Conservation (phyloP, 2,113 vertebrate species). For the Ptilorrhoa leucosticta region DNA sequence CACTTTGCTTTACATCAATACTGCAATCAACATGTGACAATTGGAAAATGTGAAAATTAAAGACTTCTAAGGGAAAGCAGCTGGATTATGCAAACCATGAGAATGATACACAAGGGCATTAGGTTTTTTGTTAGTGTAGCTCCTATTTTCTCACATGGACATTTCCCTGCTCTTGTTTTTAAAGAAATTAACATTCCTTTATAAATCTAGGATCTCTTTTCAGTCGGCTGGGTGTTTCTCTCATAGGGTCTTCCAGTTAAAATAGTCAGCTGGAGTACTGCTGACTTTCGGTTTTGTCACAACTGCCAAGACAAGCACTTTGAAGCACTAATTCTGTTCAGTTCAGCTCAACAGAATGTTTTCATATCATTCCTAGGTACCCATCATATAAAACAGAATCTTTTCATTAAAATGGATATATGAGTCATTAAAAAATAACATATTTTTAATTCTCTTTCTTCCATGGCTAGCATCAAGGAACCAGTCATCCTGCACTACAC, state of each 20-base stretch:
- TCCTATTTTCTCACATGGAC: neutral
- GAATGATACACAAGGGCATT: neutral
- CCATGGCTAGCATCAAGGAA: neutral
- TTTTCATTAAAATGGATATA: neutral
- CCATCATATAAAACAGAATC: neutral
- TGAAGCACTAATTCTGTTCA: neutral
- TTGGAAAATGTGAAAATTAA: neutral
- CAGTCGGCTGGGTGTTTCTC: neutral
- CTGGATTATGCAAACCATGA: neutral
- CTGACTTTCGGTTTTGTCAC: neutral
- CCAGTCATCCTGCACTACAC: neutral
- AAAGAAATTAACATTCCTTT: neutral
- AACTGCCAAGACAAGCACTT: neutral
- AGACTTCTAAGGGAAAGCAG: neutral
- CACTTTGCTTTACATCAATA: neutral
- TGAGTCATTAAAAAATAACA: accelerated
- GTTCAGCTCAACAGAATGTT: neutral
- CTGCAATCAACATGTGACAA: accelerated
- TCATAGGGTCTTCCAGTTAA: neutral
- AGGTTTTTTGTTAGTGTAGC: neutral
- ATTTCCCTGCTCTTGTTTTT: neutral
- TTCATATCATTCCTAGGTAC: neutral
- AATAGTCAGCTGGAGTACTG: neutral
- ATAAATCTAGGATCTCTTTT: neutral
- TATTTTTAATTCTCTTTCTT: neutral